Percentiles rank a stretch among this genome's conserved stretches.
Evolutionary conservation across 2,113 vertebrate species (phyloP).

Genomic region (Progne subis): DNA sequence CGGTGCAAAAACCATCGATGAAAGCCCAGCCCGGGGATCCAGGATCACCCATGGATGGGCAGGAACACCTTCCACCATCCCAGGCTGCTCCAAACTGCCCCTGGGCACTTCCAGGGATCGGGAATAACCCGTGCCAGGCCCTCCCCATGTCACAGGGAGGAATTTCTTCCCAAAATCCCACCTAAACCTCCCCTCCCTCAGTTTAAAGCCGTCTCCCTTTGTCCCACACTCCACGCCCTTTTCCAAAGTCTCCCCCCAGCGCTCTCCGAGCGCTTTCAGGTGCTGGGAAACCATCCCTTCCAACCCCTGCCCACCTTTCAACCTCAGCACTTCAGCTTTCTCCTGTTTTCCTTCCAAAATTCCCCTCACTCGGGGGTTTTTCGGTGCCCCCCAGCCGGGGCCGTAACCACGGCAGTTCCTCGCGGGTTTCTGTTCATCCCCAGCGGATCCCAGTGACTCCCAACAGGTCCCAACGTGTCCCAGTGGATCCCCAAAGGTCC

Average conservation of each 20-base stretch:
- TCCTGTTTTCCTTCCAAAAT: neutral
- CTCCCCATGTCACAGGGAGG: neutral
- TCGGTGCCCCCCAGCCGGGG: neutral
- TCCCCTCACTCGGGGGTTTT: neutral
- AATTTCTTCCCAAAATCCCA: neutral
- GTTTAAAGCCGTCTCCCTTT: neutral
- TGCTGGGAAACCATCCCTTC: neutral
- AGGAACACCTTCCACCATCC: neutral
- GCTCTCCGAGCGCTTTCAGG: neutral
- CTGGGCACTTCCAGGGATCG: neutral
- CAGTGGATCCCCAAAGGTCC: neutral
- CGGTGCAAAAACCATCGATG: neutral
- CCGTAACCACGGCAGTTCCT: rapidly evolving
- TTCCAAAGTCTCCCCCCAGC: neutral
- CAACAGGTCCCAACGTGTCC: neutral
- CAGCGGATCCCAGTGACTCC: neutral
- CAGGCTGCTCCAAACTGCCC: neutral
- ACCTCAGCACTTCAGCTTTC: neutral
- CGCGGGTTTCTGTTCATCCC: rapidly evolving
- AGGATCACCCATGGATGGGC: neutral
- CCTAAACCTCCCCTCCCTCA: neutral
- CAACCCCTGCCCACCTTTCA: too few species aligned
- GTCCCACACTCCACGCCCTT: neutral
- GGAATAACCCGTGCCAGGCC: neutral
- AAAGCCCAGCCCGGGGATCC: neutral